A percentile compares a stretch with the other conserved stretches of the same genome.
phyloP scores from a whole-genome alignment of 1,140 invertebrate species.

The Trinorchestia longiramus region DNA sequence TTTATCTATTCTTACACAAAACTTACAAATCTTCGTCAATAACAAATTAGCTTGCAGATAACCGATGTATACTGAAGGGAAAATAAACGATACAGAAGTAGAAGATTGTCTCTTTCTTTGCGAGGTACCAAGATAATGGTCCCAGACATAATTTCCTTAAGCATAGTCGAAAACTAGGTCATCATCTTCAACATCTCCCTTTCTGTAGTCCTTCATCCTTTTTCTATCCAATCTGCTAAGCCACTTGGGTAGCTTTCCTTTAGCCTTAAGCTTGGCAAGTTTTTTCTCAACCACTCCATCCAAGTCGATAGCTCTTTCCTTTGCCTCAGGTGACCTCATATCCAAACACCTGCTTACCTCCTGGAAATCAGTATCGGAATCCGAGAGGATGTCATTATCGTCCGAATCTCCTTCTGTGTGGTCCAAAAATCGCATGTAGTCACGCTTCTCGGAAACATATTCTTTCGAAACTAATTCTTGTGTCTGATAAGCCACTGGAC shows the following conservation, averaged over 20 bases:
- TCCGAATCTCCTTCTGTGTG: background rate
- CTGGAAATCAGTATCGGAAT: background rate
- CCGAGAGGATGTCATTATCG: background rate
- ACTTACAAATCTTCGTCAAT: background rate
- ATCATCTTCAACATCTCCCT: background rate
- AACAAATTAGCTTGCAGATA: background rate
- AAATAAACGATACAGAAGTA: background rate
- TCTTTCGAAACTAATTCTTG: background rate
- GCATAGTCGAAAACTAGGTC: conserved; percentile 19
- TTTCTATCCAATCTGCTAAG: background rate
- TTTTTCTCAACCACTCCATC: conserved; percentile 12
- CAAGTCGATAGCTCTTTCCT: background rate
- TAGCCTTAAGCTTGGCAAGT: background rate
- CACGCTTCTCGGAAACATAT: background rate
- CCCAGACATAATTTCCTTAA: background rate
- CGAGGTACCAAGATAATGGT: background rate
- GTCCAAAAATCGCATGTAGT: background rate
- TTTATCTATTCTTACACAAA: background rate
- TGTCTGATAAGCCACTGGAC: background rate
- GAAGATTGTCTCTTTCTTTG: background rate
- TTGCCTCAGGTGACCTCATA: background rate
- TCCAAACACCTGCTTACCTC: background rate
- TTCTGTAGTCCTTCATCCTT: background rate
- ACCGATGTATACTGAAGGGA: background rate
- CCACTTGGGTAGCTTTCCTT: background rate